phyloP scores from a whole-genome alignment of 2,888 invertebrate genomes.

The Drosophila ezoana region DNA sequence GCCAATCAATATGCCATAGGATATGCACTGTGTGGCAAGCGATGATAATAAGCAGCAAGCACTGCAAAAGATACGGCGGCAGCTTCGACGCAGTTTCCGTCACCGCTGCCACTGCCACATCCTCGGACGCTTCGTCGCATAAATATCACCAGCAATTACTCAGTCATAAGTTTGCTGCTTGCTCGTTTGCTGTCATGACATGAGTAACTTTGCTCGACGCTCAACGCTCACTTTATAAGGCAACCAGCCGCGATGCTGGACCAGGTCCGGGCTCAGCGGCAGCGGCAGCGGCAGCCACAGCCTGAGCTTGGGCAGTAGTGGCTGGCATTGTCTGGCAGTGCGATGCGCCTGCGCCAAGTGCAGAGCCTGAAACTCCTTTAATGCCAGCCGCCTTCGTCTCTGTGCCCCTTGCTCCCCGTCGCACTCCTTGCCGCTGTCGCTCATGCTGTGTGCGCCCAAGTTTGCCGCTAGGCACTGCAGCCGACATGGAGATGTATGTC shows the following conservation, averaged over 20 bases:
- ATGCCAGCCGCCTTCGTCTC: constrained; percentile 59
- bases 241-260: constrained; percentile 33
- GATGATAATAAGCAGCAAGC: constrained; percentile 63
- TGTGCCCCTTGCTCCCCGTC: background rate
- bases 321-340: constrained; percentile 36
- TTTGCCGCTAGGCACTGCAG: constrained; percentile 67
- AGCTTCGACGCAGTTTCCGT: constrained; percentile 43
- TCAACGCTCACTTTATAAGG: constrained; percentile 74
- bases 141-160: constrained; percentile 84
- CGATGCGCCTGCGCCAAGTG: constrained; percentile 61
- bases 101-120: constrained; percentile 45
- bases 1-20: constrained; percentile 59
- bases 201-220: constrained; percentile 74
- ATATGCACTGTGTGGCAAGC: constrained; percentile 60
- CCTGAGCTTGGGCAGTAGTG: constrained; percentile 24
- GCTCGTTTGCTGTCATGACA: constrained; percentile 80
- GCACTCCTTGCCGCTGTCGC: background rate
- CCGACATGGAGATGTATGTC: constrained; percentile 50
- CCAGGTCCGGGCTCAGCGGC: constrained; percentile 11
- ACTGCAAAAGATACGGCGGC: constrained; percentile 48
- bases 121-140: constrained; percentile 84
- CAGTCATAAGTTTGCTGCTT: constrained; percentile 83
- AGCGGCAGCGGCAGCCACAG: background rate
- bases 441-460: constrained; percentile 44
- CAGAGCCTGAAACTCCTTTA: constrained; percentile 69